Evolutionary conservation across 2,113 vertebrate genomes (phyloP), one percentile per base, ranked within the genome.

Genomic region (Irena cyanogastra): DNA sequence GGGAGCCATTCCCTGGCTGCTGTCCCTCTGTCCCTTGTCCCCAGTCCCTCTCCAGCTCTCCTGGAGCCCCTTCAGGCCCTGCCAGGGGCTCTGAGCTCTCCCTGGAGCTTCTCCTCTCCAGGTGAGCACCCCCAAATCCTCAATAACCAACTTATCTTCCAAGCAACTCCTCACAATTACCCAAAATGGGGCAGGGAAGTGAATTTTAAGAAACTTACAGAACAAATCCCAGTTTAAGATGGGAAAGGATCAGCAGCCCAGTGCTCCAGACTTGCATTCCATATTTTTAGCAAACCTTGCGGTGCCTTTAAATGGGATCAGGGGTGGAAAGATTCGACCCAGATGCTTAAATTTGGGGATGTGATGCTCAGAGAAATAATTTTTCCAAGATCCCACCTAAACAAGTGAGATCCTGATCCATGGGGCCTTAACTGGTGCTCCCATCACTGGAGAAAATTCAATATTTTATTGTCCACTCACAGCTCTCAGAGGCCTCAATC

Each of bases 41-140:
- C 42, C 19, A 59, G n/a, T 75, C 72, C 27, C 54, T 75, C 42
- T 75, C 1, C 72, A 76, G 72, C 31, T 61, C 56, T 83, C 56
- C 33, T 71, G 81, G 65, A 50, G 53, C 44, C 20, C 31, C 63
- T 33, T 5, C 7, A 56, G 33, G 33, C n/a, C 18, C 77, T 47
- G n/a, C 2, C 18, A 82, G 44, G 54, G 16, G 45, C 80, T 71
- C 56, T 44, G 22, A 83, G 66, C 24, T 44, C 54, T 52, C 45
- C 16, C 80, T 50, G 57, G 13, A 71, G 15, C 37, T 54, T 39
- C 49, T 63, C 41, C 5, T 64, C 7, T 18, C 69, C 49, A 54
- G 49, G 2, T 14, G 47, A 44, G 1, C 27, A 18, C 0, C 20
- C 56, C 39, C 18, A 75, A 1, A 3, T 7, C 39, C 56, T n/a